Conservation (phyloP, 2,797 vertebrate genomes). For the Argya squamiceps region DNA sequence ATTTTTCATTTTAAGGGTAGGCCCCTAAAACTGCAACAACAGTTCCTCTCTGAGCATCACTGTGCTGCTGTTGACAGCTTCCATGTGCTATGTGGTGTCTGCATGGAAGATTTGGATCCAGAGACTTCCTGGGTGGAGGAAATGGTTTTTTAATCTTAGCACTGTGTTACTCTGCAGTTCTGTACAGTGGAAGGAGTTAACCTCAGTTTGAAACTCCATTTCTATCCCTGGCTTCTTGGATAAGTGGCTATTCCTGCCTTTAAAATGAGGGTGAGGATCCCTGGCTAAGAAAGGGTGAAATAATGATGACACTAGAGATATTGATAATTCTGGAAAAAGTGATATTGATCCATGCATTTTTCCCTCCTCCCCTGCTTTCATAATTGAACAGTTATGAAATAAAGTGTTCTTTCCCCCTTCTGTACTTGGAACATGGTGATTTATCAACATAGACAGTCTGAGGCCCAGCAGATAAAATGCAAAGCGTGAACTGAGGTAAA, state of each 20-base stretch:
- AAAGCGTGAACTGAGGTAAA: constrained; percentile 60
- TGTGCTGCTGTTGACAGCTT: neutral
- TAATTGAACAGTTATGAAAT: constrained; percentile 58
- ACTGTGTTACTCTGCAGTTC: neutral
- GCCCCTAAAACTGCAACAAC: neutral
- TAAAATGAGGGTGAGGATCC: neutral
- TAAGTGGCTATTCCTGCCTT: neutral
- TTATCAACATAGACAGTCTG: constrained; percentile 59
- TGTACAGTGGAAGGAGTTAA: neutral
- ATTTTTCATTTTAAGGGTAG: neutral
- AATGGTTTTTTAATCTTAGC: neutral
- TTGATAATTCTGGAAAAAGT: constrained; percentile 23
- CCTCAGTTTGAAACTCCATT: neutral
- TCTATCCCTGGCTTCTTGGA: neutral
- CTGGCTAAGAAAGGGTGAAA: neutral
- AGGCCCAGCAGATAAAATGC: constrained; percentile 63
- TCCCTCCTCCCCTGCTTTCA: constrained; percentile 23
- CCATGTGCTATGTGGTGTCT: neutral
- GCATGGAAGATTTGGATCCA: neutral
- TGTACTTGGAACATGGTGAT: constrained; percentile 46
- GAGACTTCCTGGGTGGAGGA: neutral
- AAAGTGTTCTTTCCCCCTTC: constrained; percentile 38
- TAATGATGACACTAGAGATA: neutral
- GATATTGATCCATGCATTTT: neutral
- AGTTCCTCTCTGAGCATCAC: neutral